Conservation (phyloP, 2,797 vertebrate species). For the Chromis chromis region DNA sequence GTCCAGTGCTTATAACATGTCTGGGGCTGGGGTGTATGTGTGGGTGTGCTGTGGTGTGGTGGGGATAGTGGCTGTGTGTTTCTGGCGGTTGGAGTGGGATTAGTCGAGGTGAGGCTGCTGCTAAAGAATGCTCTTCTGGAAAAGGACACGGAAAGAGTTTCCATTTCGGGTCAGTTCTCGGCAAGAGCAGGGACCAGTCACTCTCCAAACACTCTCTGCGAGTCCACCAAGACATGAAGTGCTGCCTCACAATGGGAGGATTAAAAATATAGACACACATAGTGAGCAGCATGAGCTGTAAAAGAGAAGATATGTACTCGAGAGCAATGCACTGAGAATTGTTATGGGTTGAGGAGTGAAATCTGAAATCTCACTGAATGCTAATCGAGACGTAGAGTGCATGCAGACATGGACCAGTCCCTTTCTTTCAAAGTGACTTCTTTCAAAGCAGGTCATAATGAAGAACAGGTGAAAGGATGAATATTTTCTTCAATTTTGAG, state of each 20-base stretch:
- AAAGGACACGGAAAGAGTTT: constrained; percentile 60
- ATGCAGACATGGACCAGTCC: not conserved
- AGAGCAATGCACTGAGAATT: not conserved
- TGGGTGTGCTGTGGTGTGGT: constrained; percentile 14
- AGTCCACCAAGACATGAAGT: constrained; percentile 8
- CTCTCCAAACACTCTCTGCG: constrained; percentile 27
- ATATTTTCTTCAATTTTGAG: not conserved
- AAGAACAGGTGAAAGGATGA: too few relatives aligned
- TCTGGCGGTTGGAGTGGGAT: constrained; percentile 54
- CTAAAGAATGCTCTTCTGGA: constrained; percentile 73
- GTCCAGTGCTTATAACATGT: not conserved
- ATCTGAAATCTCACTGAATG: constrained; percentile 1
- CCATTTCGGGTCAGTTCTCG: constrained; percentile 60
- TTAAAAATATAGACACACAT: not conserved
- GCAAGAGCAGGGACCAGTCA: constrained; percentile 22
- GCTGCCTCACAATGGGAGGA: constrained; percentile 6
- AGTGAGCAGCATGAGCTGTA: not conserved
- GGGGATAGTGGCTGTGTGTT: constrained; percentile 30
- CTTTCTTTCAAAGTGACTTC: not conserved
- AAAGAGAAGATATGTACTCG: constrained; percentile 1
- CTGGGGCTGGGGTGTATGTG: not conserved
- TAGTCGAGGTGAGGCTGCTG: constrained; percentile 56
- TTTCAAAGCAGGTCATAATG: too few relatives aligned
- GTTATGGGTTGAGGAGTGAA: constrained; percentile 3
- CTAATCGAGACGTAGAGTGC: not conserved